Evolutionary conservation across 2,888 invertebrate species (phyloP).

Genomic region (Hyles lineata): DNA sequence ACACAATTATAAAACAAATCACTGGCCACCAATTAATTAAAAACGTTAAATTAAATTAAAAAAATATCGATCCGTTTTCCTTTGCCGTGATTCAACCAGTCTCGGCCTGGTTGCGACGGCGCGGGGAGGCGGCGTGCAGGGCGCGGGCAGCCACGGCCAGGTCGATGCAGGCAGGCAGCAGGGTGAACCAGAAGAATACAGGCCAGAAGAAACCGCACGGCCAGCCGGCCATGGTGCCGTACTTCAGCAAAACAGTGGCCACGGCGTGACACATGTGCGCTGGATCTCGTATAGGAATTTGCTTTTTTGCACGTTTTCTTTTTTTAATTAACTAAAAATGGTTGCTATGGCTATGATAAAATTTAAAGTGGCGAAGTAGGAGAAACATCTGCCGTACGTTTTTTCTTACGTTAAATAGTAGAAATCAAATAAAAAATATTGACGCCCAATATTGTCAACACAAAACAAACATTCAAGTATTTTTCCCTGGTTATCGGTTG

Average conservation of each 20-base stretch:
- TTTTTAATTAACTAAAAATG: too few species aligned
- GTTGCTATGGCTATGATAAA: too few species aligned
- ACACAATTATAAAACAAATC: background rate
- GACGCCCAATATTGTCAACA: too few species aligned
- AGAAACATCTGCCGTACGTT: too few species aligned
- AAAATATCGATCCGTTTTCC: background rate
- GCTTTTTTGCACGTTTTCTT: background rate
- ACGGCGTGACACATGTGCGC: background rate
- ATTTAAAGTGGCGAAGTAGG: too few species aligned
- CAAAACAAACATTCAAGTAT: too few species aligned
- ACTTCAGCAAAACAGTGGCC: background rate
- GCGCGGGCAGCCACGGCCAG: background rate
- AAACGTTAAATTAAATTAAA: background rate
- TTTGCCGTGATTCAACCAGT: background rate
- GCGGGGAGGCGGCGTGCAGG: background rate
- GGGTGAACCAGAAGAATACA: conserved; percentile 2
- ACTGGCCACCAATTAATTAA: background rate
- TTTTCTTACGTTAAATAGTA: too few species aligned
- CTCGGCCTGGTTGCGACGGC: background rate
- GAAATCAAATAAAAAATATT: too few species aligned
- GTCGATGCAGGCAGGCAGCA: conserved; percentile 9
- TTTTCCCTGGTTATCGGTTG: too few species aligned
- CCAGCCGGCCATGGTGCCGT: background rate
- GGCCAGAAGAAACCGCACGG: background rate
- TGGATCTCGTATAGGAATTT: background rate